Evolutionary conservation across 2,888 invertebrate species (phyloP), one percentile per base, ranked within the genome.

Genomic region (Phoronis australis): DNA sequence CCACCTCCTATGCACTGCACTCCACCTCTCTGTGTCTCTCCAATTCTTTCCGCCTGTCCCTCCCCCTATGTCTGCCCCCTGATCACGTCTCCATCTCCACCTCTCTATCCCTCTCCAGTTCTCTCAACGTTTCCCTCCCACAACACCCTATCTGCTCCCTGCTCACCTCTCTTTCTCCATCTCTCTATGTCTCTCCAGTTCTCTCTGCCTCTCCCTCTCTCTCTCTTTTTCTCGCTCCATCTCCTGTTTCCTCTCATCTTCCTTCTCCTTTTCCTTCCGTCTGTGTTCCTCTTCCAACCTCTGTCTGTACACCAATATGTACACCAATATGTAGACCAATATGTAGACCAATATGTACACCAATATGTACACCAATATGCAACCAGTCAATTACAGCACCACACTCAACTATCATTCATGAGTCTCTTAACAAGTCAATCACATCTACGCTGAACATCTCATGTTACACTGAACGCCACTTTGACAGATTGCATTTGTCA

Each of bases 131-230:
- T 82, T 54, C 80, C 79, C 56, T 82, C 82, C 50, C 82, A 78
- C 66, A 83, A 79, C 44, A 80, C 73, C 55, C 83, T 82, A 65
- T 82, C 81, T 60, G 84, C 83, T 51, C 82, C 78, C 46, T 61
- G 59, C 39, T 50, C 53, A 44, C 66, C 65, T 47, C 54, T 42
- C 26, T 60, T 54, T 35, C 51, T 42, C 24, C 57, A 47, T 15
- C 39, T 26, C 41, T 53, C 58, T 45, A 59, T 56, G 40, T 65
- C 59, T 50, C 55, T 54, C 42, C 61, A 63, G 22, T 60, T 50
- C 45, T 63, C 64, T 80, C 73, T 64, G 80, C 81, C 66, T 81
- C 82, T 52, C 80, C 80, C 59, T 37, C 45, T 44, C 22, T 44
- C 44, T 15, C 22, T 43, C 26, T 25, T 22, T 4, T 18, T 23